Evolutionary conservation across 2,888 invertebrate species (phyloP), one percentile per base, ranked within the genome.

Genomic region (Athripsodes cinereus): DNA sequence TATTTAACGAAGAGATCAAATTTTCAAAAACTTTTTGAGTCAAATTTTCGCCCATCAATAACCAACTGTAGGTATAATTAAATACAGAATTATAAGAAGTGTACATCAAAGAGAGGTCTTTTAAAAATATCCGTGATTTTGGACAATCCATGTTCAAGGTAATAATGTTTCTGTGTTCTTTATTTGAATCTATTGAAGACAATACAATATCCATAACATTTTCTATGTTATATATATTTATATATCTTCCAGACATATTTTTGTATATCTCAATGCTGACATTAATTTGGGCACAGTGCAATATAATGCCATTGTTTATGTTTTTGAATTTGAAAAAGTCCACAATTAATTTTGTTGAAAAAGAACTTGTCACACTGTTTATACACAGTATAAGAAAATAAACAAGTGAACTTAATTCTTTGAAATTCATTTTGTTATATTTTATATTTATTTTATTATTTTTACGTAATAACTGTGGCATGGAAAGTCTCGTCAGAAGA

Each of bases 1-100:
- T 65, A 2, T 72, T 70, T 55, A 73, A 71, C 6, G 65, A 62
- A 8, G 71, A 67, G n/a, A 81, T 67, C 35, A 64, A 61, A n/a
- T 69, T 58, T 1, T 64, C 13, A 5, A 40, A 16, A 40, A 3
- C 58, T 5, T 71, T 71, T 44, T 73, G 21, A 59, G 71, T 59
- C 44, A 70, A 65, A 1, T 74, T 69, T 1, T 71, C 62, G 16
- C 40, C 3, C 21, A 79, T 64, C 2, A 80, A 64, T 6, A 80
- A 62, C 76, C 78, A 80, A 1, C 69, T 67, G 58, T 71, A 71
- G 1, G 69, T 70, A 58, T 66, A 70, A 63, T 69, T 70, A 54
- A 71, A 70, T 1, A 66, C 57, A n/a, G 53, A 34, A 11, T 46
- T 21, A 34, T 54, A 44, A 13, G 13, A 8, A 5, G 55, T 40